Evolutionary conservation across 2,113 vertebrate species (phyloP), one percentile per base, ranked within the genome.

Genomic region (Ciconia boyciana): DNA sequence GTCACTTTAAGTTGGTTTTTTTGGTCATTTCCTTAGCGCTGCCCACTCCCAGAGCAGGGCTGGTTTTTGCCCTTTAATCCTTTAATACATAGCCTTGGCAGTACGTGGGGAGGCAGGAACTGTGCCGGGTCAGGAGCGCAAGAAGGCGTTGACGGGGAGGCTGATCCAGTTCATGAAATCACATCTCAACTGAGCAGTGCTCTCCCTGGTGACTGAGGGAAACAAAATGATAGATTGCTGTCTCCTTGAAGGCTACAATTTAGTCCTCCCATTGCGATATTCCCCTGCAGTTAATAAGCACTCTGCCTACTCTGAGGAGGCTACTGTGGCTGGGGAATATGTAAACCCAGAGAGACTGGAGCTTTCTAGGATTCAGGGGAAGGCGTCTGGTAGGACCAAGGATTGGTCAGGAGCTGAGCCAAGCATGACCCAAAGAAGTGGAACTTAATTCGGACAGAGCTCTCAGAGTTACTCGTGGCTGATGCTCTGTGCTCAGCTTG

Each of bases 211-310:
- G 84, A 57, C 54, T 2, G 34, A 72, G 86, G 79, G 92, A 68
- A 68, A 21, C 8, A 2, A 93, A 95, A 92, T 86, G 92, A 90
- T 32, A 88, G 96, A 69, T 58, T 62, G 36, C 79, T 19, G 52
- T 34, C 86, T 86, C 46, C 68, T 41, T 13, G 41, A 69, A 93
- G 91, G 93, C 85, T 96, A 7, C 96, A 94, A 95, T 96, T 97
- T 93, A 34, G 31, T 83, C 58, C 58, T 95, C 75, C 90, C 79
- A 0, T 89, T 85, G 93, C 57, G 3, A 91, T 90, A 88, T 79
- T 93, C 36, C 83, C 82, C 87, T 80, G 92, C 87, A 93, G 92
- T 66, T 96, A 96, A 96, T 94, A n/a, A 94, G 94, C 92, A 97
- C 93, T 58, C 94, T 96, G 94, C 68, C 61, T 69, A 5, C 84